Evolutionary conservation across 2,888 invertebrate genomes (phyloP), one percentile per base, ranked within the genome.

Genomic region (Acanthosepion lycidas): DNA sequence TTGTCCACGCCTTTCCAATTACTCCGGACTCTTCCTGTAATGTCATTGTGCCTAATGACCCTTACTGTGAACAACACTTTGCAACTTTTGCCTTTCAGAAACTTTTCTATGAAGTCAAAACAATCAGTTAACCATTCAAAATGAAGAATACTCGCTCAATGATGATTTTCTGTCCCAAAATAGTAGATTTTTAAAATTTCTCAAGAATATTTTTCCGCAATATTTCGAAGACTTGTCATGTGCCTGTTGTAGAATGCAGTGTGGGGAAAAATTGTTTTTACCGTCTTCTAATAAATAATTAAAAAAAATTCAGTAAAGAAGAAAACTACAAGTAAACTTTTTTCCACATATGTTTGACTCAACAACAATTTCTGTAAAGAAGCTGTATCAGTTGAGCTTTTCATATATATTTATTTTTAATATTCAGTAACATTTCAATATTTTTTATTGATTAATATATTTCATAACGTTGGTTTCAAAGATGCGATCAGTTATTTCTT

Each of bases 41-140:
- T 78, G 78, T 78, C 78, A n/a, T n/a, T 12, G 5, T n/a, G 78
- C n/a, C 78, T 78, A 78, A 78, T 78, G 78, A 78, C 78, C 78
- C 78, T 78, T 78, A 78, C n/a, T n/a, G 20, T 18, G 78, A 78
- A 78, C 78, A 12, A n/a, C 78, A n/a, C n/a, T 9, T n/a, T 15
- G n/a, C 12, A n/a, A 78, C n/a, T 18, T 9, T 78, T 78, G 15
- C 33, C n/a, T 78, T n/a, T 33, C n/a, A 33, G 78, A 1, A 78
- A 78, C 2, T 78, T 15, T n/a, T 78, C 78, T n/a, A 78, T 78
- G n/a, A 15, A 78, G 78, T 78, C 78, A 78, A 78, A 9, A n/a
- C n/a, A n/a, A n/a, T 78, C 78, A 78, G n/a, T 78, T 78, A 78
- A n/a, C 78, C 78, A 78, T 78, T n/a, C n/a, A 33, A n/a, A 78